Conservation (phyloP, 2,797 vertebrate species). For the Typhlichthys eigenmanni region DNA sequence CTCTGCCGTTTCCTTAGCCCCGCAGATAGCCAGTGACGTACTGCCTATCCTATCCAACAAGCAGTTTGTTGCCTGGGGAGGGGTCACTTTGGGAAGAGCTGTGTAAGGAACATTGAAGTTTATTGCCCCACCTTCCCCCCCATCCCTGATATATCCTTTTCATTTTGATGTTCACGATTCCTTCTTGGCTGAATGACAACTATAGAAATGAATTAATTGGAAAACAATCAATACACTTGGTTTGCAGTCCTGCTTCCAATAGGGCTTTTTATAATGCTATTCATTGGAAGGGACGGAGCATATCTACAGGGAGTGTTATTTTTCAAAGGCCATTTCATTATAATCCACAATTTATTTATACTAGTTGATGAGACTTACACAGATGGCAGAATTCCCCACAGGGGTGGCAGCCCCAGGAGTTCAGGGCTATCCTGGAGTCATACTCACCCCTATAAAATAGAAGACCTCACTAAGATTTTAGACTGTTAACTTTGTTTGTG, state of each 20-base stretch:
- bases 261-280: constrained; percentile 62
- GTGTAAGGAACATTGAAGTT: constrained; percentile 81
- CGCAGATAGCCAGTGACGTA: constrained; percentile 63
- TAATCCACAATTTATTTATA: constrained; percentile 55
- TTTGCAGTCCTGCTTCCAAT: constrained; percentile 40
- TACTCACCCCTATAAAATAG: not conserved
- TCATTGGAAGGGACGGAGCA: constrained; percentile 59
- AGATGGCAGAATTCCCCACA: constrained; percentile 7
- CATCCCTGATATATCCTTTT: constrained; percentile 33
- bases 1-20: constrained; percentile 39
- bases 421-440: constrained; percentile 9
- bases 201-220: constrained; percentile 48
- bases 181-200: not conserved
- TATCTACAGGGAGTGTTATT: constrained; percentile 48
- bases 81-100: constrained; percentile 86
- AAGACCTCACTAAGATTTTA: constrained; percentile 1
- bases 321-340: constrained; percentile 60
- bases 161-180: not conserved
- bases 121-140: not conserved
- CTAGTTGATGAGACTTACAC: constrained; percentile 22
- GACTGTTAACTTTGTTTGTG: constrained; percentile 1
- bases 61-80: constrained; percentile 93
- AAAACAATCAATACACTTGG: constrained; percentile 44
- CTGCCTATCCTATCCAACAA: constrained; percentile 95
- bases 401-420: not conserved